Base-by-base conservation (phyloP, 37 sponge, comb jelly and placozoan species). In the Petrosia ficiformis region DNA sequence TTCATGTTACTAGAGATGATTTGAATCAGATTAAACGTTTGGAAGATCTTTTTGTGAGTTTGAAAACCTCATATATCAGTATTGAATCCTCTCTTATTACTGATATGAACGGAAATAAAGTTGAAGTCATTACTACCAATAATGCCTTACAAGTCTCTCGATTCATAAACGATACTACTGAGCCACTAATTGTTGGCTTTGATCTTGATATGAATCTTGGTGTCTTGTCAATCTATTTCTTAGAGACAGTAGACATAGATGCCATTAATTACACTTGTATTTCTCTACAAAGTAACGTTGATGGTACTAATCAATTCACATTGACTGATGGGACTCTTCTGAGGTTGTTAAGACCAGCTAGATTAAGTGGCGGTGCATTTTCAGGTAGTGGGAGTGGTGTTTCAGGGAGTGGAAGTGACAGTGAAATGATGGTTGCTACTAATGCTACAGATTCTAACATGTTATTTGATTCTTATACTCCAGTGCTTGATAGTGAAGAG, bases 171-270 rank as follows among this genome's bases (percentile, higher is more conserved):
- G 87, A 89, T 48, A 68, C 80, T 8, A 79, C 83, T 11, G 42
- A 64, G 0, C 94, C 94, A 25, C 75, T 59, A 19, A 21, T 93
- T 6, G 40, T 76, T n/a, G 68, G 76, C 1, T 93, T 93, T 75
- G 94, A 93, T 42, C 72, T 93, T 54, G 94, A 93, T 61, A 93
- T 93, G 90, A 71, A 93, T 38, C 14, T 38, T 2, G 94, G 90
- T 16, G 56, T 93, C 6, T 75, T 89, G 63, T 73, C 83, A 28
- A 71, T 93, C 26, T 85, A 79, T 68, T 93, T 93, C 77, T 43
- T 77, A 21, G 87, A 93, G 28, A 89, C 89, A 3, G 86, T 93
- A 31, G 70, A 93, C 58, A 48, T 86, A 2, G 19, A 44, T 40
- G 89, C 94, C 21, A 70, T 86, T 35, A 76, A 89, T 77, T 89